phyloP scores from a whole-genome alignment of 2,888 invertebrate species.

The Hyalella azteca region DNA sequence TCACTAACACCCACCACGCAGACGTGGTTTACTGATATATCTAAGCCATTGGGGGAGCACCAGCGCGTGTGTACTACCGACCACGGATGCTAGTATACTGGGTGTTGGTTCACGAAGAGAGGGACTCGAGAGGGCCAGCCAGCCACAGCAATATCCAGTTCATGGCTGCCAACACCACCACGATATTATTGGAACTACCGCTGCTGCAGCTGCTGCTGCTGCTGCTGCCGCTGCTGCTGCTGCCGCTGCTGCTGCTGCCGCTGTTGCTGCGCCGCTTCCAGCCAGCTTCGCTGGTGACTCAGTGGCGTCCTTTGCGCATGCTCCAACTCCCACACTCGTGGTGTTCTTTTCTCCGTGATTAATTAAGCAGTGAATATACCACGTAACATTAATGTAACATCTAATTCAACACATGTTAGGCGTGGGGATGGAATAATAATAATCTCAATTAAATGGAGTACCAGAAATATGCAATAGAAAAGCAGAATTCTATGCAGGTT shows the following conservation, averaged over 20 bases:
- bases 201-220: constrained; percentile 1
- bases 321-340: not conserved
- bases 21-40: not conserved
- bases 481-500: not conserved
- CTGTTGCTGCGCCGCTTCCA: not conserved
- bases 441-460: not conserved
- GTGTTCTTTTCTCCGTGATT: not conserved
- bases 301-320: constrained; percentile 20
- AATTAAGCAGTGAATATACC: no score
- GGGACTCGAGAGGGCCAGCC: constrained; percentile 18
- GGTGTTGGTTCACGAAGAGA: constrained; percentile 36
- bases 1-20: not conserved
- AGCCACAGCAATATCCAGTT: constrained; percentile 25
- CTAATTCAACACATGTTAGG: no score
- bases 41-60: constrained; percentile 15
- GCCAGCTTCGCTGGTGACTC: not conserved
- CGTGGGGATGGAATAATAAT: not conserved
- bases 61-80: not conserved
- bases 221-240: not conserved
- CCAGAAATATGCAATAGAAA: not conserved
- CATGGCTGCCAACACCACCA: constrained; percentile 14
- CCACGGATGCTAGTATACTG: constrained; percentile 10
- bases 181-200: constrained; percentile 31
- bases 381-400: no score
- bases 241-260: not conserved